Evolutionary conservation across 1,140 invertebrate genomes (phyloP).

Genomic region (Pollicipes pollicipes): DNA sequence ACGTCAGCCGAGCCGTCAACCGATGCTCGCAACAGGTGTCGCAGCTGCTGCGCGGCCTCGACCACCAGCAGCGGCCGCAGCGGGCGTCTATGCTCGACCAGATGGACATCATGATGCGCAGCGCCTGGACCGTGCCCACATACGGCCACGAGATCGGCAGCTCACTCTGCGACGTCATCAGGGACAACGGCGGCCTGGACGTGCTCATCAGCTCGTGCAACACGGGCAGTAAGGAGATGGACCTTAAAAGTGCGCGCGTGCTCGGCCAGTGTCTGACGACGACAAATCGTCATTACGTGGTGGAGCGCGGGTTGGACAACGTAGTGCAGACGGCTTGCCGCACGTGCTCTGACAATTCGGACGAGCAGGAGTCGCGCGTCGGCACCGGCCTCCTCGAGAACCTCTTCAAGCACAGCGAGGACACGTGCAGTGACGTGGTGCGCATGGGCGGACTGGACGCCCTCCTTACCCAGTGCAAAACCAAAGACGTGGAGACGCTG

Average conservation of each 20-base stretch:
- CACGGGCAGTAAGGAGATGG: conserved; percentile 46
- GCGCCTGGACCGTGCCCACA: conserved; percentile 82
- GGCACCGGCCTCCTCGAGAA: conserved; percentile 91
- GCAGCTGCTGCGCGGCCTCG: not conserved
- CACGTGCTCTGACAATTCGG: conserved; percentile 46
- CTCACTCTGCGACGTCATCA: conserved; percentile 69
- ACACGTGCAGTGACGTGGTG: conserved; percentile 83
- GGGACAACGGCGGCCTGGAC: conserved; percentile 70
- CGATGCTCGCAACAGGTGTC: not conserved
- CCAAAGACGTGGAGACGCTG: conserved; percentile 77
- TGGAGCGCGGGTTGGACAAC: conserved; percentile 80
- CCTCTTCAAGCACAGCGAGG: conserved; percentile 93
- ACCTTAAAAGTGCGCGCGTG: conserved; percentile 66
- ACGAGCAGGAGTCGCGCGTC: conserved; percentile 69
- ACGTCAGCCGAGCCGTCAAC: not conserved
- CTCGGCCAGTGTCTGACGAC: conserved; percentile 88
- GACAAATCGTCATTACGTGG: conserved; percentile 84
- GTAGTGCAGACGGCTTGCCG: conserved; percentile 59
- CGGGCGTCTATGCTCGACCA: conserved; percentile 20
- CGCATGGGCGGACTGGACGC: conserved; percentile 67
- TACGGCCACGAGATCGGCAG: conserved; percentile 55
- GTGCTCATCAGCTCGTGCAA: conserved; percentile 67
- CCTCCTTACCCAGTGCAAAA: conserved; percentile 83
- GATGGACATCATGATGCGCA: conserved; percentile 30
- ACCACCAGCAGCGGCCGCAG: not conserved